Base-by-base conservation (phyloP, 2,888 invertebrate genomes). In the Abrostola tripartita region DNA sequence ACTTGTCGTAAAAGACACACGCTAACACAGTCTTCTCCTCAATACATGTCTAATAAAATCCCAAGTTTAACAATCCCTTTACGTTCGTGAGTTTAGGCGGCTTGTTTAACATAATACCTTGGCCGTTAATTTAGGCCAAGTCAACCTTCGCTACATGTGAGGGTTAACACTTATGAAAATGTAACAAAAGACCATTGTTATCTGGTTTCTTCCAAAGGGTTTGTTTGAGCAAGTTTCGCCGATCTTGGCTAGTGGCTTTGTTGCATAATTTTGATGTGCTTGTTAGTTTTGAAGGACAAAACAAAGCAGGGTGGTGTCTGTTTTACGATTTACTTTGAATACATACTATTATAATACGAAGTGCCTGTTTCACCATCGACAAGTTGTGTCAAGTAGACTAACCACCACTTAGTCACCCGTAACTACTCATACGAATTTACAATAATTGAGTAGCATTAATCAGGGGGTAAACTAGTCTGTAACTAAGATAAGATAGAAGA, bases 171-270 rank as follows among this genome's bases (percentile, higher is more conserved):
- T 80, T 81, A 80, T 78, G 82, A 80, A 70, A 80, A 68, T 73
- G 63, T 81, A 80, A 82, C 82, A 80, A 80, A 71, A 73, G 82
- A 12, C 64, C 55, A 75, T 81, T 80, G 82, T 81, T 77, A 65
- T 67, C 56, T 61, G 42, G 63, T 69, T 72, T 77, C 81, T 71
- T 79, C 63, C 49, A 49, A 50, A 68, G 68, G 61, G 76, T 66
- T 66, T 68, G 68, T 69, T 74, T 81, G 55, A 57, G 37, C 55
- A 56, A 66, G 68, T 64, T 64, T 50, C 49, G 58, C 54, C 38
- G 47, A 68, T 67, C 65, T 68, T 61, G 35, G 67, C 52, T 53
- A 52, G 58, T 66, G 44, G 49, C 53, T 68, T 79, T 76, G 69
- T 66, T 61, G 54, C 37, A 65, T 72, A 63, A 60, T 69, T 76